A percentile compares a stretch with the other conserved stretches of the same genome.
phyloP scores from a whole-genome alignment of 2,888 invertebrate genomes.

The Spatulosminthurus flaviceps region DNA sequence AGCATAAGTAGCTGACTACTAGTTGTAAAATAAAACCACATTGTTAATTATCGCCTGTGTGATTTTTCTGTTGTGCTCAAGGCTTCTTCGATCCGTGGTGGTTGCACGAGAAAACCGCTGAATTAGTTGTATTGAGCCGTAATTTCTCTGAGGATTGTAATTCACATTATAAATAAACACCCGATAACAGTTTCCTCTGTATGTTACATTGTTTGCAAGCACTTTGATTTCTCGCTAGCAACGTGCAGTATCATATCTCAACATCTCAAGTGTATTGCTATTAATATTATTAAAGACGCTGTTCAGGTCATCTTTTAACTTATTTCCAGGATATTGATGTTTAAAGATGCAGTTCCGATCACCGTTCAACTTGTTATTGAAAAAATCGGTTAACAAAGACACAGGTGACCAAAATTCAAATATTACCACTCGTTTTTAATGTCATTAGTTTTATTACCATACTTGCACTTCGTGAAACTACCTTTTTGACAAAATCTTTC shows the following conservation, averaged over 20 bases:
- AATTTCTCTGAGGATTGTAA: slow-evolving; percentile 26
- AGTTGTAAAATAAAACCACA: slow-evolving; percentile 23
- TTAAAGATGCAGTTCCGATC: too few species aligned
- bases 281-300: too few species aligned
- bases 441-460: not conserved
- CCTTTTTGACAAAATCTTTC: not conserved
- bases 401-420: not conserved
- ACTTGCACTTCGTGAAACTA: slow-evolving; percentile 4
- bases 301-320: too few species aligned
- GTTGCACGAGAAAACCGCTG: slow-evolving; percentile 14
- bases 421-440: not conserved
- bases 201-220: too few species aligned
- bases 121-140: slow-evolving; percentile 19
- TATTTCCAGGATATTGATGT: too few species aligned
- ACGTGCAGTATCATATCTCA: too few species aligned
- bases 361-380: too few species aligned
- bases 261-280: too few species aligned
- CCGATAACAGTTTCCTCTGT: slow-evolving; percentile 26
- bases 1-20: slow-evolving; percentile 28
- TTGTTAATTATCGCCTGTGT: slow-evolving; percentile 29
- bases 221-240: too few species aligned
- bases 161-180: slow-evolving; percentile 16
- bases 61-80: slow-evolving; percentile 25
- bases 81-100: slow-evolving; percentile 21
- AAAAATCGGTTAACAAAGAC: not conserved